phyloP scores from a whole-genome alignment of 2,888 invertebrate species.

The Conomelus anceps region DNA sequence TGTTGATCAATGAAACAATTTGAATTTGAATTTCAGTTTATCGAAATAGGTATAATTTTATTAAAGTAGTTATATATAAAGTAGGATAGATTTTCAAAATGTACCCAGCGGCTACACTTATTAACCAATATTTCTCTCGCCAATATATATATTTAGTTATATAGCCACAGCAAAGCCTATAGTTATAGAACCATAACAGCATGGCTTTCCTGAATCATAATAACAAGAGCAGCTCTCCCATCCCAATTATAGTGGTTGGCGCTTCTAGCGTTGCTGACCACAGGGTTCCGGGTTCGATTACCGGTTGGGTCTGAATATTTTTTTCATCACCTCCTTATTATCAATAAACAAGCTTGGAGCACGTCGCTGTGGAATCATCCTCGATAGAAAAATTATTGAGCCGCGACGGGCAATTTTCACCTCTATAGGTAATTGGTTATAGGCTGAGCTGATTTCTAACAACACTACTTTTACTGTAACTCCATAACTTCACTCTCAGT shows the following conservation, averaged over 20 bases:
- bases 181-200: neutral
- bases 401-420: neutral
- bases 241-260: neutral
- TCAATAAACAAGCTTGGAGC: neutral
- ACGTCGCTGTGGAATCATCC: neutral
- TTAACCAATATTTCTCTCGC: no score
- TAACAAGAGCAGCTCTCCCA: neutral
- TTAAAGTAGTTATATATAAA: no score
- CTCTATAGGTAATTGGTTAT: neutral
- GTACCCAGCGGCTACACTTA: no score
- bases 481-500: neutral
- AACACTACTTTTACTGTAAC: neutral
- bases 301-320: neutral
- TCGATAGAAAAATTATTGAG: neutral
- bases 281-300: neutral
- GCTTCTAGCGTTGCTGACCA: neutral
- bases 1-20: no score
- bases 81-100: no score
- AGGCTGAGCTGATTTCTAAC: neutral
- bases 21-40: no score
- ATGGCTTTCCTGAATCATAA: neutral
- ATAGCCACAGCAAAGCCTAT: no score
- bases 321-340: neutral
- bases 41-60: no score
- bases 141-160: no score